Evolutionary conservation across 2,888 invertebrate genomes (phyloP).

Genomic region (Glyphotaelius pellucidus): DNA sequence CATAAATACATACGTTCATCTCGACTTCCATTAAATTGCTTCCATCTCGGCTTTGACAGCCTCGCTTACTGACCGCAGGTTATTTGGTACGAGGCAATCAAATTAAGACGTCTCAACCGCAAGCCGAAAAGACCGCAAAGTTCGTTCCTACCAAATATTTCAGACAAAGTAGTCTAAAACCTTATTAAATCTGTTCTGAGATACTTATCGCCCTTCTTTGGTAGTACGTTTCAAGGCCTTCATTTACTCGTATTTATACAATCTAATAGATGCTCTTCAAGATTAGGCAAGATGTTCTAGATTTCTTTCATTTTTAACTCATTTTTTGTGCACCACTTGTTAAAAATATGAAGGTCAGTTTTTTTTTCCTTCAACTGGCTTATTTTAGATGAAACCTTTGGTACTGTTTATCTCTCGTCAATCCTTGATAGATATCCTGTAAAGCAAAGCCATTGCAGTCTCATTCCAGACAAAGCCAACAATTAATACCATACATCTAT

Average conservation of each 20-base stretch:
- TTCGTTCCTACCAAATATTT: background rate
- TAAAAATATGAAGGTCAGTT: background rate
- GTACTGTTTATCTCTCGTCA: background rate
- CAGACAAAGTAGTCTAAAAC: background rate
- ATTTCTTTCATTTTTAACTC: background rate
- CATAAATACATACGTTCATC: conserved; percentile 2
- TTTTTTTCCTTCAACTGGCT: background rate
- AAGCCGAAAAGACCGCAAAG: background rate
- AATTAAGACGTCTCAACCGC: background rate
- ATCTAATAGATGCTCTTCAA: background rate
- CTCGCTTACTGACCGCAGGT: background rate
- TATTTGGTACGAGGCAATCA: background rate
- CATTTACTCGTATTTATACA: background rate
- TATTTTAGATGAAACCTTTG: background rate
- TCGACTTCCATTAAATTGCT: background rate
- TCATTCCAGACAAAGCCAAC: background rate
- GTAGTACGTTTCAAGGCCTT: background rate
- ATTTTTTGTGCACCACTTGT: background rate
- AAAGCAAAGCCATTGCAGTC: background rate
- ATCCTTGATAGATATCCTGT: background rate
- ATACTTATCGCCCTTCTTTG: background rate
- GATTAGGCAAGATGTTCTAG: background rate
- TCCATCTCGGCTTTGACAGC: background rate
- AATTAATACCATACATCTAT: too few species aligned
- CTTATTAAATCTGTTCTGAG: background rate